Evolutionary conservation across 2,797 vertebrate species (phyloP).

Genomic region (Falco biarmicus): DNA sequence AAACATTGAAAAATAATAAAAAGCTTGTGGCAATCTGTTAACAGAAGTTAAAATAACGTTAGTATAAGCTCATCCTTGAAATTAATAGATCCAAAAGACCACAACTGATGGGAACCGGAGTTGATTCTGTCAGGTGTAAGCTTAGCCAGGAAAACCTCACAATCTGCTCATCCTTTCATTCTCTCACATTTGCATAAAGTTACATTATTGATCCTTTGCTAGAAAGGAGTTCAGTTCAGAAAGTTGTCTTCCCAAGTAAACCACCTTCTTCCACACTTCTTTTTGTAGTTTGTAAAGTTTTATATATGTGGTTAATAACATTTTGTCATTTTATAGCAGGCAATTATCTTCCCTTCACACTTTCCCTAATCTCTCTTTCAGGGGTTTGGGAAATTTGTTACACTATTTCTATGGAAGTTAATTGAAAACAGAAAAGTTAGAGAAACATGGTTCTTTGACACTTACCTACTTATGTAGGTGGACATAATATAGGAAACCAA

Average conservation of each 20-base stretch:
- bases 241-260: neutral
- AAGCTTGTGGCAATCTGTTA: neutral
- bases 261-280: neutral
- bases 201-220: neutral
- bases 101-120: neutral
- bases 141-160: neutral
- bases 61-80: neutral
- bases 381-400: neutral
- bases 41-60: neutral
- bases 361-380: neutral
- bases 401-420: neutral
- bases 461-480: neutral
- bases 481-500: neutral
- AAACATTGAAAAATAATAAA: neutral
- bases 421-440: neutral
- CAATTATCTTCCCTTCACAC: neutral
- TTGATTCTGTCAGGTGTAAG: neutral
- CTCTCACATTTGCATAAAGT: neutral
- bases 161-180: neutral
- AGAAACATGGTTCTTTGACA: neutral
- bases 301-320: neutral
- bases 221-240: neutral
- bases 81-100: neutral
- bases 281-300: neutral
- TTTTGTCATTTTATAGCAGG: neutral